Conservation (phyloP, 2,888 invertebrate species). For the Drosophila emarginata region DNA sequence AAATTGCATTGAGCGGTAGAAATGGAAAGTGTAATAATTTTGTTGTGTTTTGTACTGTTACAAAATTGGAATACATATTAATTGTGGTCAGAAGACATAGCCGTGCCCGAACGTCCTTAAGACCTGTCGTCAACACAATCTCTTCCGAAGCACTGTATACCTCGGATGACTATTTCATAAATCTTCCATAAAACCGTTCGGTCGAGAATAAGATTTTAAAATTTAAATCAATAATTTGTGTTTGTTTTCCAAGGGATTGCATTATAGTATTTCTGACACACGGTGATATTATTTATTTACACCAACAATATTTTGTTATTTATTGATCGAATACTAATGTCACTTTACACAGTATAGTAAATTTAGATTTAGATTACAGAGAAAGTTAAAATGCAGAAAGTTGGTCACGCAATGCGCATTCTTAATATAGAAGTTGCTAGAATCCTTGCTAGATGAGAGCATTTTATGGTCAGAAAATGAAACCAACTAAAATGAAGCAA, state of each 20-base stretch:
- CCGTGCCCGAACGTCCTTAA: no score
- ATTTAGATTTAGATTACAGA: constrained; percentile 16
- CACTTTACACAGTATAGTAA: not conserved
- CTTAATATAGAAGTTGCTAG: constrained; percentile 33
- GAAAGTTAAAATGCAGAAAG: constrained; percentile 58
- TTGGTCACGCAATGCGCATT: constrained; percentile 59
- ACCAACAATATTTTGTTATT: constrained; percentile 24
- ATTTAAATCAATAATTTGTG: no score
- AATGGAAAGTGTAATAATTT: constrained; percentile 29
- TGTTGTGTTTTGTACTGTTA: not conserved
- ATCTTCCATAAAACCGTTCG: no score
- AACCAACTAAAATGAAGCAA: not conserved
- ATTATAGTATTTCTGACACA: no score
- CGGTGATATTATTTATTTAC: no score
- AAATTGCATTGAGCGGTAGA: constrained; percentile 45
- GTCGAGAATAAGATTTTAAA: no score
- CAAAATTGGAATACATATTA: no score
- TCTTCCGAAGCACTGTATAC: no score
- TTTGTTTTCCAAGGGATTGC: no score
- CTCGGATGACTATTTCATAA: no score
- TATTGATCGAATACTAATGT: constrained; percentile 29
- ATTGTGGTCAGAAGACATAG: no score
- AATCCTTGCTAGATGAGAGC: not conserved
- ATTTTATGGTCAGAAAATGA: not conserved
- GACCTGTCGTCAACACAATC: no score